phyloP scores from a whole-genome alignment of 2,888 invertebrate genomes.

The Melanostoma scalare region DNA sequence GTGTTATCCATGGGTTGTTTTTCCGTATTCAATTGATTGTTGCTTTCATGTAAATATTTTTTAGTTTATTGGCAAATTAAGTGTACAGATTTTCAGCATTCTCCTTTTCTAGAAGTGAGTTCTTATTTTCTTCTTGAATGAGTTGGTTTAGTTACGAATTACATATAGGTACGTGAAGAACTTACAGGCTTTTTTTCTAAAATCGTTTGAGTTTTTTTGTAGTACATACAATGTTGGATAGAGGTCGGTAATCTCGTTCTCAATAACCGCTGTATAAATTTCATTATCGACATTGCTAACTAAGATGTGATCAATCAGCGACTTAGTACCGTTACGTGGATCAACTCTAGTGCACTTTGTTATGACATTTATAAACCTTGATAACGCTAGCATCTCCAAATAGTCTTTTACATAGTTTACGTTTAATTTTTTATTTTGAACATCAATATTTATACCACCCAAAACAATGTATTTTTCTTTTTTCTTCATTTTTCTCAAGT shows the following conservation, averaged over 20 bases:
- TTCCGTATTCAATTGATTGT: too few species aligned
- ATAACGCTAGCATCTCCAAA: too few species aligned
- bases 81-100: background rate
- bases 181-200: background rate
- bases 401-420: background rate
- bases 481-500: background rate
- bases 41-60: too few species aligned
- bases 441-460: conserved; percentile 3
- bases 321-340: too few species aligned
- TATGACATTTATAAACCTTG: too few species aligned
- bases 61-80: background rate
- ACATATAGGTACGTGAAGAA: background rate
- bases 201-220: background rate
- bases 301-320: too few species aligned
- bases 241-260: conserved; percentile 7
- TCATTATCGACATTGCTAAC: too few species aligned
- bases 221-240: background rate
- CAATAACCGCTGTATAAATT: background rate
- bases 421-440: background rate
- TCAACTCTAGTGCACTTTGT: too few species aligned
- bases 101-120: background rate
- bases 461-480: background rate
- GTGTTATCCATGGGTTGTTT: background rate
- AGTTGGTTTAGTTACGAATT: conserved; percentile 1
- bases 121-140: conserved; percentile 3